These are phyloP conservation scores for Lindbergichthys nudifrons DNA, from an alignment of 2,797 vertebrate genomes.

Conservation along the genomic window DNA sequence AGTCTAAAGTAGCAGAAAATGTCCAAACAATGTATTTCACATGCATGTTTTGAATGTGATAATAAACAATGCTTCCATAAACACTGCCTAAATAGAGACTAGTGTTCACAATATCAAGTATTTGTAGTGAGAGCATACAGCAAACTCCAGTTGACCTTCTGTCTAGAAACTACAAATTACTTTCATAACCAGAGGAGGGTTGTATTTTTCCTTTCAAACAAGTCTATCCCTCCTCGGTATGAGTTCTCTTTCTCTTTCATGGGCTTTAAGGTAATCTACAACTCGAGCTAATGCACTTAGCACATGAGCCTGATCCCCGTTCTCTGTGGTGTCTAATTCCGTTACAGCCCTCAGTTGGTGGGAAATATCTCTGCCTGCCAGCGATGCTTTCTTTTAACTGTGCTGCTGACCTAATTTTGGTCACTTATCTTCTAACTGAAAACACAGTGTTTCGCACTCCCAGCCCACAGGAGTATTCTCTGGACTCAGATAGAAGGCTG, in stretches of 20 bases:
- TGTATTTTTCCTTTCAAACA: conserved; percentile 12
- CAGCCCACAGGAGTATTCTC: conserved; percentile 52
- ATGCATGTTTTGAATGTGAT: conserved; percentile 5
- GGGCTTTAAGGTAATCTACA: conserved; percentile 70
- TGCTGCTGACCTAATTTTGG: conserved; percentile 73
- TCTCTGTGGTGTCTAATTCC: conserved; percentile 72
- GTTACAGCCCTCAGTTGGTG: conserved; percentile 61
- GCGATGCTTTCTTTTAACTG: conserved; percentile 67
- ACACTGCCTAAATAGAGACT: neutral
- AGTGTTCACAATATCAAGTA: neutral
- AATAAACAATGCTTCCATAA: neutral
- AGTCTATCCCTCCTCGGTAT: conserved; percentile 29
- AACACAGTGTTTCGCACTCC: conserved; percentile 56
- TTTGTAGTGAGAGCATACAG: neutral
- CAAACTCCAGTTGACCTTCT: conserved; percentile 51
- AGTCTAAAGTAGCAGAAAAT: neutral
- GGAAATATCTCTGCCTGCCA: conserved; percentile 72
- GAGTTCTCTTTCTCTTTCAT: conserved; percentile 60
- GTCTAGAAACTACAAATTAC: conserved; percentile 37
- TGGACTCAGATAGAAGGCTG: conserved; percentile 51
- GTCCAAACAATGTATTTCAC: neutral
- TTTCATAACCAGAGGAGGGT: conserved; percentile 30
- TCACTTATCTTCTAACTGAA: conserved; percentile 71
- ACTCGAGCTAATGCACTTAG: conserved; percentile 63
- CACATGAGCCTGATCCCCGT: conserved; percentile 69